Conservation (phyloP, 2,113 vertebrate species). For the Megaptera novaeangliae region DNA sequence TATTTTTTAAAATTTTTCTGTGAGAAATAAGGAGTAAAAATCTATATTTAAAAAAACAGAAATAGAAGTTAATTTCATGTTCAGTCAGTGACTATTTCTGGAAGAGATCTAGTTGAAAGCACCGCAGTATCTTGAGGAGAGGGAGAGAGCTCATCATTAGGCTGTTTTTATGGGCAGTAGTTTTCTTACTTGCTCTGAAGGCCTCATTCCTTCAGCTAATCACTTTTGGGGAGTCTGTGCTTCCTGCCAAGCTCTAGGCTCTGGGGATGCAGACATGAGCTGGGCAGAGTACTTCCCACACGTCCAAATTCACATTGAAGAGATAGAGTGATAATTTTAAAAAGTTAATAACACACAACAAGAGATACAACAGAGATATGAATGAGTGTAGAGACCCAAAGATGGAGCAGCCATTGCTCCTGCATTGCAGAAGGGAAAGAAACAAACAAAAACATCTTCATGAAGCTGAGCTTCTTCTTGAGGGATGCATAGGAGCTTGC, state of each 20-base stretch:
- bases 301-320: neutral
- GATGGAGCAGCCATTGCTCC: neutral
- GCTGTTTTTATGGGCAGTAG: neutral
- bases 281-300: neutral
- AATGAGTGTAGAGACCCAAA: neutral
- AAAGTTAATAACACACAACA: neutral
- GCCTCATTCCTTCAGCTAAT: neutral
- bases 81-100: neutral
- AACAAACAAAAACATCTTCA: neutral
- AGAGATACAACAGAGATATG: neutral
- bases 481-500: neutral
- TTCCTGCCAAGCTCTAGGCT: neutral
- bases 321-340: neutral
- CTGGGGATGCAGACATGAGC: neutral
- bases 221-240: neutral
- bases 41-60: neutral
- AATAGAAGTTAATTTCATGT: neutral
- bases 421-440: neutral
- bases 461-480: neutral
- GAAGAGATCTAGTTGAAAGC: neutral
- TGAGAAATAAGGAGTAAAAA: neutral
- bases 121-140: neutral
- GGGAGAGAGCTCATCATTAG: neutral
- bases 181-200: neutral
- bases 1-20: neutral